Evolutionary conservation across 2,888 invertebrate species (phyloP).

Genomic region (Drosophila macrospina): DNA sequence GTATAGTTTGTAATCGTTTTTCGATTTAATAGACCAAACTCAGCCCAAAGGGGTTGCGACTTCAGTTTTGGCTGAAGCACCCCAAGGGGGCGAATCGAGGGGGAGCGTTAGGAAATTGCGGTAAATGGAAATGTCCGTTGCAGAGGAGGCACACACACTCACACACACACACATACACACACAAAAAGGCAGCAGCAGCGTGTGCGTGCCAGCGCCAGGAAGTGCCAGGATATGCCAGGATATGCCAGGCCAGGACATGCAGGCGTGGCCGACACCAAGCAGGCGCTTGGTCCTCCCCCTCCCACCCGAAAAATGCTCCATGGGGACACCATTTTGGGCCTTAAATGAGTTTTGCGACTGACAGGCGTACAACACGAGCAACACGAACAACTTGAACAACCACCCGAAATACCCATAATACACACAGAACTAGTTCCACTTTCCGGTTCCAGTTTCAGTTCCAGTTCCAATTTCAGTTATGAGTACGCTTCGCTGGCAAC

Average conservation of each 20-base stretch:
- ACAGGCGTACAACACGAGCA: slow-evolving; percentile 35
- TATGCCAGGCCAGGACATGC: slow-evolving; percentile 18
- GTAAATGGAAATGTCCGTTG: slow-evolving; percentile 75
- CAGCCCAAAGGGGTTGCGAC: slow-evolving; percentile 43
- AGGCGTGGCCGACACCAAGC: slow-evolving; percentile 28
- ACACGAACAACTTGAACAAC: slow-evolving; percentile 4
- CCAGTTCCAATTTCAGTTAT: slow-evolving; percentile 18
- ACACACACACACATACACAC: too few relatives aligned
- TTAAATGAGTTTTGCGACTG: slow-evolving; percentile 70
- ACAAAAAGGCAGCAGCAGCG: slow-evolving; percentile 19
- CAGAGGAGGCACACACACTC: too few relatives aligned
- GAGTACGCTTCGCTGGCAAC: slow-evolving; percentile 29
- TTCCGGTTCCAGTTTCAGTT: slow-evolving; percentile 15
- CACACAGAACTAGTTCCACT: slow-evolving; percentile 3
- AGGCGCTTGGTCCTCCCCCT: too few relatives aligned
- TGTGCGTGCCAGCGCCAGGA: slow-evolving; percentile 51
- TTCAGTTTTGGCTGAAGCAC: slow-evolving; percentile 19
- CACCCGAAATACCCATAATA: slow-evolving; percentile 1
- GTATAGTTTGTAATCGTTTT: slow-evolving; percentile 81
- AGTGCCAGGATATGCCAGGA: slow-evolving; percentile 21
- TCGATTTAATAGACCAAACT: slow-evolving; percentile 72
- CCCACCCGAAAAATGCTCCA: slow-evolving; percentile 55
- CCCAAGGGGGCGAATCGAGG: background rate
- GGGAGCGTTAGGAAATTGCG: slow-evolving; percentile 53
- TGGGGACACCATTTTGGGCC: slow-evolving; percentile 68